Evolutionary conservation across 2,797 vertebrate species (phyloP).

Genomic region (Gymnopithys bicolor): DNA sequence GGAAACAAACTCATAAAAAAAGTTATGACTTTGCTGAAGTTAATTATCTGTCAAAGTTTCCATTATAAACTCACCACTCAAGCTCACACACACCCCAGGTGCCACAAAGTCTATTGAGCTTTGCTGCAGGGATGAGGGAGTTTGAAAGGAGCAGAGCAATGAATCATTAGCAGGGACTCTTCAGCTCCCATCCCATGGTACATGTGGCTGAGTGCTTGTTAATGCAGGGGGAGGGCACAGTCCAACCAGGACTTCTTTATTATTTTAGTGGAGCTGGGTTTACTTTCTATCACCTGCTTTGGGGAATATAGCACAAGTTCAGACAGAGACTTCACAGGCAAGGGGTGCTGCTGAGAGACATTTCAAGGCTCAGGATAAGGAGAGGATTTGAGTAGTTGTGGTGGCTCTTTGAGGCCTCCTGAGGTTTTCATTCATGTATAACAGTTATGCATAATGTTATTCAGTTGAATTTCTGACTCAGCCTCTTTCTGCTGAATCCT

Average conservation of each 20-base stretch:
- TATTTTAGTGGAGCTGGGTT: not conserved
- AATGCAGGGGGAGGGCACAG: not conserved
- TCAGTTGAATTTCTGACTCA: constrained; percentile 35
- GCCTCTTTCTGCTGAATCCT: not conserved
- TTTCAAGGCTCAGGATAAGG: not conserved
- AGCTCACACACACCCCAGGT: not conserved
- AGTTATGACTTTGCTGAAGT: not conserved
- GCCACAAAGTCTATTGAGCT: not conserved
- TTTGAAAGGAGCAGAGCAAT: not conserved
- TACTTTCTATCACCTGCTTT: not conserved
- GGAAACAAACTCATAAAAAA: constrained; percentile 21
- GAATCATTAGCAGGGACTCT: not conserved
- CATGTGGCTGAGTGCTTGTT: not conserved
- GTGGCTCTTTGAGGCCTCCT: not conserved
- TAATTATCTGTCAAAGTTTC: constrained; percentile 16
- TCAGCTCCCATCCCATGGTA: not conserved
- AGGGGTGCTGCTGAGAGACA: not conserved
- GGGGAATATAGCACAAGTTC: not conserved
- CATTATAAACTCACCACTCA: not conserved
- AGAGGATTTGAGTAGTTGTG: not conserved
- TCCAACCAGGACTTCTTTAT: not conserved
- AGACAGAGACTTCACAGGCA: not conserved
- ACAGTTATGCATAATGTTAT: not conserved
- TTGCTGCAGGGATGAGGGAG: not conserved
- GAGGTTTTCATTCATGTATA: constrained; percentile 16